phyloP scores from a whole-genome alignment of 2,113 vertebrate species.

The Scomber japonicus region DNA sequence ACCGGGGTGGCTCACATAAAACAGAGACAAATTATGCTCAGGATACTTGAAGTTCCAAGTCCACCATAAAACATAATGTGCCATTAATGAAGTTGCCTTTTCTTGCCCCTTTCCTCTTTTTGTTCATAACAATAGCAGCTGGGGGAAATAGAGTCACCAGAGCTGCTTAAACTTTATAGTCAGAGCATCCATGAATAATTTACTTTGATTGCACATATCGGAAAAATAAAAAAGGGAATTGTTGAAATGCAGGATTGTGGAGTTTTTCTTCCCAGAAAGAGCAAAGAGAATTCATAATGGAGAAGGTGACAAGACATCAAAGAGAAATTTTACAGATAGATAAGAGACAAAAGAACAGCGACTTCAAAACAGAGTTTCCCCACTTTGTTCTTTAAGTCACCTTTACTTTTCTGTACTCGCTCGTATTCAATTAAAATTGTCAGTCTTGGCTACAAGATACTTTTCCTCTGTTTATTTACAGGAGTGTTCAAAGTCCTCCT shows the following conservation, averaged over 20 bases:
- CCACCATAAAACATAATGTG: conserved; percentile 77
- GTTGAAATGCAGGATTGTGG: conserved; percentile 63
- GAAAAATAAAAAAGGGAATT: conserved; percentile 59
- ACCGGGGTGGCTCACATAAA: conserved; percentile 72
- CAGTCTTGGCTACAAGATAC: background rate
- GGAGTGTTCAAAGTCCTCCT: conserved; percentile 21
- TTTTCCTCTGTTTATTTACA: conserved; percentile 43
- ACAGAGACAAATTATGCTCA: conserved; percentile 79
- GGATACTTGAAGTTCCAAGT: conserved; percentile 73
- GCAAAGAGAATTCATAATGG: conserved; percentile 82
- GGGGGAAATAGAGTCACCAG: conserved; percentile 55
- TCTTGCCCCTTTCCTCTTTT: conserved; percentile 66
- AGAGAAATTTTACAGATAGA: conserved; percentile 78
- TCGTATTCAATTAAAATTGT: conserved; percentile 36
- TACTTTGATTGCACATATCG: conserved; percentile 72
- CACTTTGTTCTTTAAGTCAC: conserved; percentile 59
- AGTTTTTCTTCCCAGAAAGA: conserved; percentile 70
- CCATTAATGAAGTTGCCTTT: conserved; percentile 78
- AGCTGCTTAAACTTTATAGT: conserved; percentile 74
- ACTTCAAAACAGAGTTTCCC: conserved; percentile 77
- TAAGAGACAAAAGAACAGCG: conserved; percentile 78
- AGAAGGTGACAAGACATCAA: conserved; percentile 82
- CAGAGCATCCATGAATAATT: conserved; percentile 76
- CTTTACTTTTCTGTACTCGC: conserved; percentile 59
- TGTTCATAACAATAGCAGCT: conserved; percentile 79